Base-by-base conservation (phyloP, 2,113 vertebrate genomes). In the Seriola dumerili region DNA sequence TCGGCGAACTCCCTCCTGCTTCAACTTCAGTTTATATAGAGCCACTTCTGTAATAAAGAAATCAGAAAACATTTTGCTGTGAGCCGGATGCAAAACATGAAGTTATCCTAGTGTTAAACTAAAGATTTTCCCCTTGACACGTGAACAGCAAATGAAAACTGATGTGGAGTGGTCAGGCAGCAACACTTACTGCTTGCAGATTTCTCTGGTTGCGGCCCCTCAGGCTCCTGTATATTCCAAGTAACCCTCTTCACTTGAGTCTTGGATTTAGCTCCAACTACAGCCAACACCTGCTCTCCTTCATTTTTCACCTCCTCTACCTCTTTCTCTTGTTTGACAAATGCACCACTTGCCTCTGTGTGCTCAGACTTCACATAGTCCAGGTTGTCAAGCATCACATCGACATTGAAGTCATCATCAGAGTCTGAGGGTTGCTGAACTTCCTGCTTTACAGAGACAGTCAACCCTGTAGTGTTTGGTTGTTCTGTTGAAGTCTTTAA, bases 211-310 rank as follows among this genome's bases (percentile, higher is more conserved):
- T 94, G 74, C 0, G 89, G 85, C 12, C 89, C 58, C 0, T 93
- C 96, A 0, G 96, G 95, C 52, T 97, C 96, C 69, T 97, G 96
- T 25, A 99, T 96, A 90, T 99, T 99, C 98, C 98, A 99, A 4
- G 98, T 99, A 48, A 99, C 98, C 81, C 98, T 96, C 76, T 99
- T 99, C 44, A 97, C 97, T 2, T 94, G 93, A 29, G 95, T 85
- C 91, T 97, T 97, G 16, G 95, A 91, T 84, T 97, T 97, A 9
- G 92, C 71, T 1, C 80, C 82, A 0, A 89, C 79, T 8, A 54
- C 68, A 58, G 92, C 88, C 4, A 83, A 36, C 4, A 70, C 29
- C 8, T 70, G 79, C 52, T 95, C 95, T 21, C 80, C 86, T 64
- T 88, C 90, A 8, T 0, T 36, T 58, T 89, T 91, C 78, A 19